Conservation (phyloP, 2,888 invertebrate genomes). For the Polyploca ridens region DNA sequence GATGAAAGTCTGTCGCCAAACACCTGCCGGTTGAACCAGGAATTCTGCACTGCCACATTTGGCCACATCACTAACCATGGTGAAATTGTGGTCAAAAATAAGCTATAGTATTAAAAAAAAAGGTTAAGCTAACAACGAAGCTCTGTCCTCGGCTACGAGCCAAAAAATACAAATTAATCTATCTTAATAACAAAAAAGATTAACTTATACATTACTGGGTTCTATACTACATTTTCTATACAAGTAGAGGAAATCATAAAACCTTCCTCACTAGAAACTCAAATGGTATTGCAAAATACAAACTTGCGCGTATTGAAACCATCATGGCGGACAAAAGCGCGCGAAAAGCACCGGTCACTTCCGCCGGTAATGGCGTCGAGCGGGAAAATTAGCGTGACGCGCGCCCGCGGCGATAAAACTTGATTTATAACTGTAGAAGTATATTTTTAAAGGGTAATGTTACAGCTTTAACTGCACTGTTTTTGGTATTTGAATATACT, state of each 20-base stretch:
- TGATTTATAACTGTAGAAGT: slow-evolving; percentile 56
- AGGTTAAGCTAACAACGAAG: too few species aligned
- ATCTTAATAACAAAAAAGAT: too few species aligned
- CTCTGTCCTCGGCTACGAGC: too few species aligned
- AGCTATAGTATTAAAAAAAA: too few species aligned
- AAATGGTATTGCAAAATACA: slow-evolving; percentile 3
- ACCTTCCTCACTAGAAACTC: neutral
- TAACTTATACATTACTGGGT: too few species aligned
- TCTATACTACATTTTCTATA: too few species aligned
- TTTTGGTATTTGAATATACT: neutral
- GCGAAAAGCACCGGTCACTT: slow-evolving; percentile 70
- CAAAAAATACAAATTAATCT: too few species aligned
- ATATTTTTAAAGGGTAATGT: slow-evolving; percentile 42
- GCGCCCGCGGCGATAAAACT: slow-evolving; percentile 40
- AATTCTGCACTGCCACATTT: too few species aligned
- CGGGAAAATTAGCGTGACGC: slow-evolving; percentile 63
- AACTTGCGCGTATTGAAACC: slow-evolving; percentile 12
- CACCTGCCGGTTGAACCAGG: too few species aligned
- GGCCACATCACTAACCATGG: too few species aligned
- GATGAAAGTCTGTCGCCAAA: too few species aligned
- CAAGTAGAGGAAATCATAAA: neutral
- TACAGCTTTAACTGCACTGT: slow-evolving; percentile 29
- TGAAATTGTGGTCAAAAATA: too few species aligned
- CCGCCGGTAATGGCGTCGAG: slow-evolving; percentile 76
- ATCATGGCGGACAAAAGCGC: slow-evolving; percentile 58